phyloP scores from a whole-genome alignment of 2,797 vertebrate genomes.

The Ctenopoma kingsleyae region DNA sequence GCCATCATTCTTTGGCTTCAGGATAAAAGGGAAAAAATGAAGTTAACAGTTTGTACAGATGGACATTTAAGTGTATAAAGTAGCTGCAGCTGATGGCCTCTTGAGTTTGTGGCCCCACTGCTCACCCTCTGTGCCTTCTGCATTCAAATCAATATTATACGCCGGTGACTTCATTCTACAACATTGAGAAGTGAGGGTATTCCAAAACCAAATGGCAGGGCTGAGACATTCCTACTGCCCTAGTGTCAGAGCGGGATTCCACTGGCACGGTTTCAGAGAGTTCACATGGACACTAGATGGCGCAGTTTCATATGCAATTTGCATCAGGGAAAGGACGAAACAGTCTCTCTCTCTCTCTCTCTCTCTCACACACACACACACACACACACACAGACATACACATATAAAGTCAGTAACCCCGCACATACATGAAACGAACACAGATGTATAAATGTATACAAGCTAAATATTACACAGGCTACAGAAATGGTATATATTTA shows the following conservation, averaged over 20 bases:
- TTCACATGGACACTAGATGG: slow-evolving; percentile 78
- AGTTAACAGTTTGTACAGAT: not conserved
- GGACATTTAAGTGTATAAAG: slow-evolving; percentile 9
- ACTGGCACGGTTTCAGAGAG: not conserved
- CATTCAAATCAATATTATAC: slow-evolving; percentile 29
- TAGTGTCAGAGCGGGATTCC: slow-evolving; percentile 14
- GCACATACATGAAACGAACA: not conserved
- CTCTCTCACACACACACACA: not conserved
- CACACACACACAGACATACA: slow-evolving; percentile 4
- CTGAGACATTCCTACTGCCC: slow-evolving; percentile 49
- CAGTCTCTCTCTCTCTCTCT: slow-evolving; percentile 9
- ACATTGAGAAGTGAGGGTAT: slow-evolving; percentile 35
- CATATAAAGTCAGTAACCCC: not conserved
- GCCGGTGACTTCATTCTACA: slow-evolving; percentile 42
- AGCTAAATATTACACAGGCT: too few relatives aligned
- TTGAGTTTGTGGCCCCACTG: not conserved
- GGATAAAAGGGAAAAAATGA: too few relatives aligned
- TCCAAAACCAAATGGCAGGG: slow-evolving; percentile 47
- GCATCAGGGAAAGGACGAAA: slow-evolving; percentile 10
- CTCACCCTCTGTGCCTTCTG: slow-evolving; percentile 7
- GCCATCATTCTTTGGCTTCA: too few relatives aligned
- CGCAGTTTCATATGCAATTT: slow-evolving; percentile 78
- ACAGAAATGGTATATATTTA: too few relatives aligned
- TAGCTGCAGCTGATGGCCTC: slow-evolving; percentile 10
- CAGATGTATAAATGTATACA: not conserved